Conservation (phyloP, 2,888 invertebrate genomes). For the Napeogenes inachia region DNA sequence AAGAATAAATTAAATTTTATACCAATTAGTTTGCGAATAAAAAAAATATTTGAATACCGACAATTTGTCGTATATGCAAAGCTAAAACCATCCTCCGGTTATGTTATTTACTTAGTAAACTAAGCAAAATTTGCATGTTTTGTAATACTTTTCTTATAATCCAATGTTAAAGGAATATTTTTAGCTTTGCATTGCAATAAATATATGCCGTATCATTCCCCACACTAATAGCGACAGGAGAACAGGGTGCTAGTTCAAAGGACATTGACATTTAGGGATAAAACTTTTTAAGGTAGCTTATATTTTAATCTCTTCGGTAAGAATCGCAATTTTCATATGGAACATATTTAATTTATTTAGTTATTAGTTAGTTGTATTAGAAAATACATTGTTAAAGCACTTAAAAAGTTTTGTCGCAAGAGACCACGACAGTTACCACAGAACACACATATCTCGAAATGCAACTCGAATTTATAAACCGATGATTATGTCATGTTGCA, state of each 20-base stretch:
- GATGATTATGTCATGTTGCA: slow-evolving; percentile 1
- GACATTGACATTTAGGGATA: slow-evolving; percentile 49
- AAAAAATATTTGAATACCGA: slow-evolving; percentile 12
- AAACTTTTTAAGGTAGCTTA: slow-evolving; percentile 44
- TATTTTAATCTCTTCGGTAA: too few relatives aligned
- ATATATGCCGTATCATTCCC: slow-evolving; percentile 55
- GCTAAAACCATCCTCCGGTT: slow-evolving; percentile 35
- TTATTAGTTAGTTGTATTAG: not conserved
- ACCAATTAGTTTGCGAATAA: slow-evolving; percentile 17
- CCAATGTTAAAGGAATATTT: slow-evolving; percentile 28
- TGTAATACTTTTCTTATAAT: too few relatives aligned
- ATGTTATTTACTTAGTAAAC: not conserved
- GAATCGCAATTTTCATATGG: too few relatives aligned
- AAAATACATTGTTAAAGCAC: not conserved
- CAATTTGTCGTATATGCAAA: slow-evolving; percentile 40
- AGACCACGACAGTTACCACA: slow-evolving; percentile 61
- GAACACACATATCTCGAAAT: slow-evolving; percentile 39
- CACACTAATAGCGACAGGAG: slow-evolving; percentile 72
- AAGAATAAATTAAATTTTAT: slow-evolving; percentile 17
- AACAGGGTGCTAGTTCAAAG: slow-evolving; percentile 69
- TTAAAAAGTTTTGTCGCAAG: slow-evolving; percentile 51
- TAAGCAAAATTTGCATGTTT: not conserved
- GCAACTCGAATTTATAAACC: slow-evolving; percentile 10
- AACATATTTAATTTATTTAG: too few relatives aligned
- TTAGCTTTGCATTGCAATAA: slow-evolving; percentile 41